Conservation (phyloP, 2,888 invertebrate genomes). For the Taenaris catops region DNA sequence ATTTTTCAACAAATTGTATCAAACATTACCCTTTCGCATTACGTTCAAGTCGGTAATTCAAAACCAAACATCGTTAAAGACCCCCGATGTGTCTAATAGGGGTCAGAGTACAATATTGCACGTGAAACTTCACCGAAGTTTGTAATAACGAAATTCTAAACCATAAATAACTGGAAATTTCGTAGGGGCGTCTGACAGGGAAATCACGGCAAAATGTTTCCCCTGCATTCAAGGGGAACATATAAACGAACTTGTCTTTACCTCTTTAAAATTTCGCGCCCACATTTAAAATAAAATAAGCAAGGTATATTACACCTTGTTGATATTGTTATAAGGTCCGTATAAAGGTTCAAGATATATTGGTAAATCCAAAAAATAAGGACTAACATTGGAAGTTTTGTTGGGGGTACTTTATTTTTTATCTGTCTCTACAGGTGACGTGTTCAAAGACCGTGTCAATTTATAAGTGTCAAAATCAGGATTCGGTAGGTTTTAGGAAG, state of each 20-base stretch:
- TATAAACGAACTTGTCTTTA: slow-evolving; percentile 5
- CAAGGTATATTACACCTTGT: slow-evolving; percentile 7
- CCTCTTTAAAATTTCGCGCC: slow-evolving; percentile 21
- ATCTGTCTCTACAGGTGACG: slow-evolving; percentile 39
- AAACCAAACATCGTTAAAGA: slow-evolving; percentile 18
- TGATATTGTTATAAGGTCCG: slow-evolving; percentile 8
- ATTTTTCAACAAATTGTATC: too few species aligned
- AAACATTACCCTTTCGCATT: background rate
- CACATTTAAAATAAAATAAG: background rate
- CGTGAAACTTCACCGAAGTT: slow-evolving; percentile 24
- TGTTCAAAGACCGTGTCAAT: slow-evolving; percentile 44
- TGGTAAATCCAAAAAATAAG: slow-evolving; percentile 11
- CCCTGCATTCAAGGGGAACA: slow-evolving; percentile 16
- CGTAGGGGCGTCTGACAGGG: slow-evolving; percentile 28
- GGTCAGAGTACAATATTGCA: slow-evolving; percentile 17
- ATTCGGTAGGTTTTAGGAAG: slow-evolving; percentile 5
- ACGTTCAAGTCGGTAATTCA: slow-evolving; percentile 11
- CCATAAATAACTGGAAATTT: slow-evolving; percentile 36
- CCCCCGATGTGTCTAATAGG: slow-evolving; percentile 18
- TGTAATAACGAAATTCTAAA: slow-evolving; percentile 35
- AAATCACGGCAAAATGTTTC: slow-evolving; percentile 25
- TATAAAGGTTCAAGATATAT: background rate
- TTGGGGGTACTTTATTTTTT: slow-evolving; percentile 20
- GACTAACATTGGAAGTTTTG: slow-evolving; percentile 19
- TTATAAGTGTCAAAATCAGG: slow-evolving; percentile 51